A percentile compares a stretch with the other conserved stretches of the same genome.
Conservation (phyloP, 2,888 invertebrate species). For the Apeira syringaria region DNA sequence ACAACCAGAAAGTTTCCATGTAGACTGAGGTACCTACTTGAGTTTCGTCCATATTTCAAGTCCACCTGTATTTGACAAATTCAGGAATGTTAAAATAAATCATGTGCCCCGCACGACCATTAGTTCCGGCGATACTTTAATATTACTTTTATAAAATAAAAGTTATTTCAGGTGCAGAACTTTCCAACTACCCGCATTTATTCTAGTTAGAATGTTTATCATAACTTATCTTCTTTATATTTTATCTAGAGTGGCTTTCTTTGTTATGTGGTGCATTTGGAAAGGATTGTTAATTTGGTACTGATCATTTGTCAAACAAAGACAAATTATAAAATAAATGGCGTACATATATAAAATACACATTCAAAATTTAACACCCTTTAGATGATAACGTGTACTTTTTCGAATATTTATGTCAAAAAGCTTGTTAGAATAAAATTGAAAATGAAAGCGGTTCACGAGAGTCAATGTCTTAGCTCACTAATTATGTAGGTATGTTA, state of each 20-base stretch:
- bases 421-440: too few species aligned
- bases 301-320: too few species aligned
- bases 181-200: constrained; percentile 13
- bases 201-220: constrained; percentile 8
- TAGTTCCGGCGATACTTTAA: constrained; percentile 24
- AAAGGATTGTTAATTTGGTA: too few species aligned
- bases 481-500: too few species aligned
- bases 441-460: too few species aligned
- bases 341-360: too few species aligned
- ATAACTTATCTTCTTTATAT: background rate
- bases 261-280: too few species aligned
- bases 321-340: too few species aligned
- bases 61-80: constrained; percentile 37
- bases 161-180: constrained; percentile 19
- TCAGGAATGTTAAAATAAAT: constrained; percentile 32
- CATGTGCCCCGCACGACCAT: constrained; percentile 28
- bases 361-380: too few species aligned
- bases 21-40: constrained; percentile 17
- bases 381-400: too few species aligned
- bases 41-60: constrained; percentile 28
- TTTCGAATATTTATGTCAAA: too few species aligned
- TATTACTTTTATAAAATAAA: constrained; percentile 26
- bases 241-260: background rate
- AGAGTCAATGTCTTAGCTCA: too few species aligned
- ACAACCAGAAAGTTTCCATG: constrained; percentile 19